phyloP scores from a whole-genome alignment of 2,113 vertebrate species.

The Ochotona curzoniae region DNA sequence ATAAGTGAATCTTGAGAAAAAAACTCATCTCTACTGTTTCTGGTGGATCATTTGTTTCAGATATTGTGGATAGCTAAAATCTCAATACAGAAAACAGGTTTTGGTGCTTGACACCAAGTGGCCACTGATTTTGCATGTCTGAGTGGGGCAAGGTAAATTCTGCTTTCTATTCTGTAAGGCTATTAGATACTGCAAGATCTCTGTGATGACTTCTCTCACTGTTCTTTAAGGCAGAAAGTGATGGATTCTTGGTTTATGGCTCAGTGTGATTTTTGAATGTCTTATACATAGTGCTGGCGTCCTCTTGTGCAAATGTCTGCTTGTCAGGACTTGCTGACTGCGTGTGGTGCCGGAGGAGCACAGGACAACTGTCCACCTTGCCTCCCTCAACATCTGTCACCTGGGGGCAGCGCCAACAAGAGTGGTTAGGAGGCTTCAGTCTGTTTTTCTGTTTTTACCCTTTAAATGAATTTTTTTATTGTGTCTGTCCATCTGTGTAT shows the following conservation, averaged over 20 bases:
- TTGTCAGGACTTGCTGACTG: too few species aligned
- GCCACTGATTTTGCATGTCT: not conserved
- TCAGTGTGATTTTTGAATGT: not conserved
- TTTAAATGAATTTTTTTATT: not conserved
- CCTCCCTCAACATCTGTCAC: too few species aligned
- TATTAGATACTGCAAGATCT: not conserved
- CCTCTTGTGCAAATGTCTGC: not conserved
- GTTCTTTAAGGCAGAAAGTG: conserved; percentile 11
- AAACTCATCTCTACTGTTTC: not conserved
- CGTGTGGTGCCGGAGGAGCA: too few species aligned
- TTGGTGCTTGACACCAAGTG: not conserved
- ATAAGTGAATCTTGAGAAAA: not conserved
- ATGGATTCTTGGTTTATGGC: not conserved
- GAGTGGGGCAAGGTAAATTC: not conserved
- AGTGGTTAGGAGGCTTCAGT: not conserved
- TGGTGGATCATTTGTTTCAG: not conserved
- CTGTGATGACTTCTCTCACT: not conserved
- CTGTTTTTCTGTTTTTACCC: not conserved
- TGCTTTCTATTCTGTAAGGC: not conserved
- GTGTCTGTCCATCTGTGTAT: too few species aligned
- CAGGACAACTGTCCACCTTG: not conserved
- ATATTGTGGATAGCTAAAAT: not conserved
- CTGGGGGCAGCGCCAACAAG: too few species aligned
- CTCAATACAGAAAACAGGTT: not conserved
- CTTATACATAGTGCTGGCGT: not conserved